Base-by-base conservation (phyloP, 1,140 invertebrate species). In the Mactra quadrangularis region DNA sequence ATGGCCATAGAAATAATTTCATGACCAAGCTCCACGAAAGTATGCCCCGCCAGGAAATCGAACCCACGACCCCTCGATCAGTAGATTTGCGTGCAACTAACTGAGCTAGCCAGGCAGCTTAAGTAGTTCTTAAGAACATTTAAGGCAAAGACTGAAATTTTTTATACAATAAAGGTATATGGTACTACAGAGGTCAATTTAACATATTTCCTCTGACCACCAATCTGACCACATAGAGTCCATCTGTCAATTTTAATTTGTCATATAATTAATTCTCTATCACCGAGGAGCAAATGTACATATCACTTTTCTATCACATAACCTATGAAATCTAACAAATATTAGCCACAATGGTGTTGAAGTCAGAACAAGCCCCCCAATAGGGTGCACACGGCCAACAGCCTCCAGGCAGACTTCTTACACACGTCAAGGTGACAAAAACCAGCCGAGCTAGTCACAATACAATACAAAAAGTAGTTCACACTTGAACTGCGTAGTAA, bases 381-480 rank as follows among this genome's bases (percentile, higher is more conserved):
- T 27, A 17, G 64, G 6, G 22, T 68, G 38, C 64, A 68, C 64
- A 22, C 45, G 64, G 64, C 64, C 45, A 27, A 31, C 6, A 31
- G 45, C 64, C 64, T 27, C 38, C 27, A 17, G 45, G 64, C 64
- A 47, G 22, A 50, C 41, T 52, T 41, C 27, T 13, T 50, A 68
- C 35, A 68, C 64, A 68, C 64, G 13, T 31, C 25, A 11, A 68
- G 64, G 64, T 68, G 64, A 47, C 38, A 41, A 31, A n/a, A 52
- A 50, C 45, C 22, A 50, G 64, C 41, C 25, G 27, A 25, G n/a
- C 27, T 1, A 47, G 64, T 50, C 27, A 68, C 64, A 68, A 68
- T 68, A 68, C 64, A 29, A 38, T 27, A 68, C 64, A 68, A 41
- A 68, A 68, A 68, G 41, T 68, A 68, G 64, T 68, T 68, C 64